Evolutionary conservation across 2,888 invertebrate genomes (phyloP), one percentile per base, ranked within the genome.

Genomic region (Perdita meconis): DNA sequence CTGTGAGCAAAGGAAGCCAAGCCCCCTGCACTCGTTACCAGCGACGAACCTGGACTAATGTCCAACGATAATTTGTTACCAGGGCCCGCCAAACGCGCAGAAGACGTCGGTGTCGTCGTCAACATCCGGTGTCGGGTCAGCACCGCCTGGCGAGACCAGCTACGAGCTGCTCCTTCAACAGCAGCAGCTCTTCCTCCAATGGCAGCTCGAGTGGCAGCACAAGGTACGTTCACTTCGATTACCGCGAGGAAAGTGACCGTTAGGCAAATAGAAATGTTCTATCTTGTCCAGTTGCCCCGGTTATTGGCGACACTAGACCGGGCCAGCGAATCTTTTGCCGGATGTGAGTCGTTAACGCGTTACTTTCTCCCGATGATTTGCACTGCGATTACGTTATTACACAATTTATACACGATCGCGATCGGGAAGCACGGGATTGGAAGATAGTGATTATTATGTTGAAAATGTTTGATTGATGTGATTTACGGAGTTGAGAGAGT

Each of bases 81-180:
- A 94, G 94, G 98, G 98, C 42, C 98, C 98, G 34, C 98, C 98
- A 80, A 97, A 95, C 93, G 97, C 97, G 19, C 97, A 97, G 86
- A 97, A 97, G 90, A 94, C 95, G 61, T 93, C 94, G 3, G 92
- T 92, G 57, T 94, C 94, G 22, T 94, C 95, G 12, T 94, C 94
- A 12, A 92, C 91, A 78, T 89, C 90, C 77, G 88, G 89, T 63
- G 87, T 90, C 71, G 88, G 88, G 40, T 81, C 87, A 84, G 86
- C 92, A 42, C 90, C 94, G 82, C 88, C 93, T 63, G 93, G 93
- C 26, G 98, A 98, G 93, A 97, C 97, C 6, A 97, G 97, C 8
- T 98, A 98, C 92, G 97, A 98, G 92, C 93, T 98, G 84, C 94
- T 98, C 66, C 94, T 99, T 78, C 97, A 98, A 89, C 99, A 99